These are phyloP conservation scores for Dolichomitus sp. DNA, from an alignment of 2,888 invertebrate genomes.

Conservation along the genomic window DNA sequence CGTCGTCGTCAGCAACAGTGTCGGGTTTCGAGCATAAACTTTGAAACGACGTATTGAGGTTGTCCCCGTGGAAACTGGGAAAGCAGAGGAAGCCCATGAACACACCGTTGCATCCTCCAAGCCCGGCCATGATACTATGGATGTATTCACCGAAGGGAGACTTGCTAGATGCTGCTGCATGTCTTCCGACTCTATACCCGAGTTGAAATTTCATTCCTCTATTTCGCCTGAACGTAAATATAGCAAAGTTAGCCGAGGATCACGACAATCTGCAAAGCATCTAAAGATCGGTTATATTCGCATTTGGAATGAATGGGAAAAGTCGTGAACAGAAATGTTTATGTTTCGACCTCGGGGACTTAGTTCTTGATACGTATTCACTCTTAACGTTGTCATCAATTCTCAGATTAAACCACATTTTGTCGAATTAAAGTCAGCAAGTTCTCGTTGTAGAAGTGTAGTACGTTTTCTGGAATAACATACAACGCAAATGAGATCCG, in stretches of 20 bases:
- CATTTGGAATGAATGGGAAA: too few species aligned
- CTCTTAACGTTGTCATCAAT: too few species aligned
- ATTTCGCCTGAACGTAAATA: too few species aligned
- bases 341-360: neutral
- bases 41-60: conserved; percentile 17
- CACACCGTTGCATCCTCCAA: conserved; percentile 8
- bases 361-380: too few species aligned
- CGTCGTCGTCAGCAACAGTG: conserved; percentile 43
- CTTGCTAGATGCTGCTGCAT: too few species aligned
- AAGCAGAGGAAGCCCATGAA: conserved; percentile 11
- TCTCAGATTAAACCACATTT: too few species aligned
- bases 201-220: neutral
- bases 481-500: neutral
- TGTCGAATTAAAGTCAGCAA: neutral
- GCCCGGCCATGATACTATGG: neutral
- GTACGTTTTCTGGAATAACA: neutral
- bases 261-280: too few species aligned
- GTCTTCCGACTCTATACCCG: too few species aligned
- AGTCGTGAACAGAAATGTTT: too few species aligned
- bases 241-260: too few species aligned
- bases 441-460: neutral
- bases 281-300: too few species aligned
- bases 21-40: conserved; percentile 34
- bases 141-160: neutral
- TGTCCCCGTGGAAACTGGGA: conserved; percentile 25